Evolutionary conservation across 2,888 invertebrate genomes (phyloP).

Genomic region (Trichogramma evanescens): DNA sequence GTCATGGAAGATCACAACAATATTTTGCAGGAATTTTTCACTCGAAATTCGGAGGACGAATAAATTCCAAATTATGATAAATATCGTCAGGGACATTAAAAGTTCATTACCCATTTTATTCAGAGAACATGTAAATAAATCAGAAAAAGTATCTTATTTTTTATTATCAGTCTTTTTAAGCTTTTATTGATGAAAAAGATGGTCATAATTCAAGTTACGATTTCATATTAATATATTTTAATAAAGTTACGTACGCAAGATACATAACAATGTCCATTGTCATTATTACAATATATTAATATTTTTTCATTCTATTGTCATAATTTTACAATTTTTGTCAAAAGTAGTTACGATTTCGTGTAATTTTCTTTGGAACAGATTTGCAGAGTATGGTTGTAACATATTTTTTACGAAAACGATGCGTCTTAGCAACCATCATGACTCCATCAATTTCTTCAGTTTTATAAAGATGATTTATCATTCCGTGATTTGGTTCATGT

Average conservation of each 20-base stretch:
- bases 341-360: conserved; percentile 2
- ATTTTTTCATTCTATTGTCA: background rate
- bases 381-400: conserved; percentile 98
- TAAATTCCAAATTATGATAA: conserved; percentile 41
- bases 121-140: conserved; percentile 39
- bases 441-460: conserved; percentile 99
- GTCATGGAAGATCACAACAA: conserved; percentile 47
- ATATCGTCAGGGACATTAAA: conserved; percentile 33
- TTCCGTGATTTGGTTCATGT: conserved; percentile 99
- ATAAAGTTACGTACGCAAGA: conserved; percentile 19
- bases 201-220: conserved; percentile 4
- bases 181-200: conserved; percentile 11
- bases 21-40: conserved; percentile 50
- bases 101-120: conserved; percentile 28
- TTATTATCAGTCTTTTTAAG: conserved; percentile 38
- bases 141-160: conserved; percentile 38
- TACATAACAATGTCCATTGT: conserved; percentile 17
- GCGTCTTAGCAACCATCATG: conserved; percentile 99
- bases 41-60: conserved; percentile 38
- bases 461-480: conserved; percentile 99
- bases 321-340: background rate
- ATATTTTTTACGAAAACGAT: conserved; percentile 97
- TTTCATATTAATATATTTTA: conserved; percentile 15
- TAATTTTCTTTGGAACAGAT: conserved; percentile 65
- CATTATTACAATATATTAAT: too few species aligned